Conservation (phyloP, 2,888 invertebrate species). For the Panorpa germanica region DNA sequence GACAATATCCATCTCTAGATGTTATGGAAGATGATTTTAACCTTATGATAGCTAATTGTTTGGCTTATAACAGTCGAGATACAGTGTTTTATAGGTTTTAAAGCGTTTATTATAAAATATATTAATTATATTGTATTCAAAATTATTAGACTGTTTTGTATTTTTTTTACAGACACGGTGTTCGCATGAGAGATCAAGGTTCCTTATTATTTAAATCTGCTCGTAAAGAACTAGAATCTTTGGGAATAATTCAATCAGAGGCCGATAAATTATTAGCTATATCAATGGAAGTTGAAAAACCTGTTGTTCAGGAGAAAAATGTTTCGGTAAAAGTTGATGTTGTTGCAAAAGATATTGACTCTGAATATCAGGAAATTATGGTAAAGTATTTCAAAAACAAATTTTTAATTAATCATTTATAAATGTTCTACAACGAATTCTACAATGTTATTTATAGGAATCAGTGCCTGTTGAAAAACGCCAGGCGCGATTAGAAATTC, state of each 20-base stretch:
- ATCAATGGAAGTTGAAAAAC: no score
- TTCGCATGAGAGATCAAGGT: conserved; percentile 81
- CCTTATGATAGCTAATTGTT: conserved; percentile 91
- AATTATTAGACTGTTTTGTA: neutral
- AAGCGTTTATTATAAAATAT: conserved; percentile 22
- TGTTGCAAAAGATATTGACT: conserved; percentile 32
- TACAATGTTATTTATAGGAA: conserved; percentile 1
- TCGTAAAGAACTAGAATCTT: conserved; percentile 45
- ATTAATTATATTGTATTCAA: conserved; percentile 4
- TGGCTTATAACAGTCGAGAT: conserved; percentile 87
- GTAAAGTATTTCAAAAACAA: no score
- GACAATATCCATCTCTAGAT: conserved; percentile 48
- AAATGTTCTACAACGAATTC: conserved; percentile 2
- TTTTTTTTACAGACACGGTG: conserved; percentile 46
- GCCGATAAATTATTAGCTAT: no score
- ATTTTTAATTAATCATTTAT: conserved; percentile 1
- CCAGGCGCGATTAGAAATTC: conserved; percentile 33
- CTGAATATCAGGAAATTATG: conserved; percentile 27
- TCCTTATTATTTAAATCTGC: conserved; percentile 59
- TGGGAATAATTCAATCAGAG: conserved; percentile 12
- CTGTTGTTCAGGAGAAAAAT: conserved; percentile 19
- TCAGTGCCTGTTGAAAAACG: conserved; percentile 21
- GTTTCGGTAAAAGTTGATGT: conserved; percentile 24
- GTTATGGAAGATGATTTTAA: conserved; percentile 79
- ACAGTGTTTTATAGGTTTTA: conserved; percentile 91